Percentiles rank a stretch among this genome's conserved stretches.
These are phyloP conservation scores for Corythoichthys intestinalis DNA, from an alignment of 2,113 vertebrate species.

Conservation along the genomic window DNA sequence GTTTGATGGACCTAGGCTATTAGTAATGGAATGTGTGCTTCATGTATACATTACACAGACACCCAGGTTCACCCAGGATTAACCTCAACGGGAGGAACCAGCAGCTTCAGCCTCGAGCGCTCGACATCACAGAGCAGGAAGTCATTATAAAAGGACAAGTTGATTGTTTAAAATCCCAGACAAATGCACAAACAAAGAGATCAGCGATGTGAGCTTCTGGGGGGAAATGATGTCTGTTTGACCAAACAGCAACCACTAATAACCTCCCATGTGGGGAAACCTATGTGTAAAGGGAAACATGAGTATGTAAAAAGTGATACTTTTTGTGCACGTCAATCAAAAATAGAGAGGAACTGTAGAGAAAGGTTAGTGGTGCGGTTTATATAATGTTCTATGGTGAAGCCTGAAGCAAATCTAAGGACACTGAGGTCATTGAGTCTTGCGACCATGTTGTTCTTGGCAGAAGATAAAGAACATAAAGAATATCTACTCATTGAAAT, in stretches of 20 bases:
- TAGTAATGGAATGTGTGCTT: slow-evolving; percentile 50
- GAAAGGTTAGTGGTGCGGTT: neutral
- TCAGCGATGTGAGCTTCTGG: slow-evolving; percentile 21
- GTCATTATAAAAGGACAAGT: slow-evolving; percentile 27
- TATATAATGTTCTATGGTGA: neutral
- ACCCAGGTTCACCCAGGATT: slow-evolving; percentile 34
- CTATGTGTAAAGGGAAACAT: slow-evolving; percentile 23
- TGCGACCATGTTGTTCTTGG: neutral
- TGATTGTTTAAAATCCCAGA: slow-evolving; percentile 12
- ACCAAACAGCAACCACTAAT: slow-evolving; percentile 37
- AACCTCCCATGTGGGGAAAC: slow-evolving; percentile 27
- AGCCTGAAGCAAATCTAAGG: neutral
- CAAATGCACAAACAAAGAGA: slow-evolving; percentile 11
- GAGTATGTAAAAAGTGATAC: slow-evolving; percentile 5
- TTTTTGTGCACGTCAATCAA: neutral
- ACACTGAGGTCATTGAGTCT: neutral
- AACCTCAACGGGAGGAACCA: slow-evolving; percentile 44
- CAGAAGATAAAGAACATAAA: neutral
- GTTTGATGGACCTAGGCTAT: slow-evolving; percentile 44
- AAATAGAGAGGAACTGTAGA: neutral
- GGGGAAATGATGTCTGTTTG: slow-evolving; percentile 29
- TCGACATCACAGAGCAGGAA: slow-evolving; percentile 27
- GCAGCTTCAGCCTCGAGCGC: slow-evolving; percentile 28
- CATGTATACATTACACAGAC: slow-evolving; percentile 43
- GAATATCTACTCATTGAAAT: neutral